Percentiles rank a stretch among this genome's conserved stretches.
phyloP scores from a whole-genome alignment of 2,797 vertebrate species.

The Catostomus latipinnis region DNA sequence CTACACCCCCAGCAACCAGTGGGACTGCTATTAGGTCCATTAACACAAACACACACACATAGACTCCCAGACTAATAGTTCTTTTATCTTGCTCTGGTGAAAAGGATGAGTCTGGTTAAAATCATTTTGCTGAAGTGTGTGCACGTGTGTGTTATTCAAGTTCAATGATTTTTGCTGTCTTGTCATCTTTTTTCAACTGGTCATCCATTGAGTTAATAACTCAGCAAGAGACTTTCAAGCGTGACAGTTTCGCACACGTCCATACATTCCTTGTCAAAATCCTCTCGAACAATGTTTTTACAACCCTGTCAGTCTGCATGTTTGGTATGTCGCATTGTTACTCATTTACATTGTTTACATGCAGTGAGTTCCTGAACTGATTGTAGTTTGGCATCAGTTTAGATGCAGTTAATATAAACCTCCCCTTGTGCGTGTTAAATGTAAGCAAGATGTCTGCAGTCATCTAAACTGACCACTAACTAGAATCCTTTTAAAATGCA shows the following conservation, averaged over 20 bases:
- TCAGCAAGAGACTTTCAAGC: neutral
- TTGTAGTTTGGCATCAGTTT: constrained; percentile 28
- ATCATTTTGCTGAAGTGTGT: constrained; percentile 64
- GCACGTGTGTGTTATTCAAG: constrained; percentile 46
- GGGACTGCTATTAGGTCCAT: no score
- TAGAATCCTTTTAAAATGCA: constrained; percentile 5
- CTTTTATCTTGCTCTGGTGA: constrained; percentile 52
- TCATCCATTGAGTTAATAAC: constrained; percentile 41
- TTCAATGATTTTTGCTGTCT: constrained; percentile 43
- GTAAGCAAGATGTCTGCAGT: constrained; percentile 40
- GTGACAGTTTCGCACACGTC: constrained; percentile 47
- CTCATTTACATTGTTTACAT: constrained; percentile 42
- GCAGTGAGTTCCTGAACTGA: constrained; percentile 27
- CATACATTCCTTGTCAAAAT: constrained; percentile 47
- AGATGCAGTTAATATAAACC: constrained; percentile 36
- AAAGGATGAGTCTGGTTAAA: constrained; percentile 62
- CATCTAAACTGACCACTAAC: constrained; percentile 30
- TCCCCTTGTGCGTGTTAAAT: constrained; percentile 23
- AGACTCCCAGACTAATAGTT: constrained; percentile 33
- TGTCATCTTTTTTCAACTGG: constrained; percentile 42
- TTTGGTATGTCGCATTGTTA: constrained; percentile 19
- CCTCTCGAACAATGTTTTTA: neutral
- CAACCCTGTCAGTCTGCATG: neutral
- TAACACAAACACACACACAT: neutral
- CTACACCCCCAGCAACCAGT: constrained; percentile 10